Percentiles rank a stretch among this genome's conserved stretches.
phyloP scores from a whole-genome alignment of 2,888 invertebrate species.

The Nemoura dubitans region DNA sequence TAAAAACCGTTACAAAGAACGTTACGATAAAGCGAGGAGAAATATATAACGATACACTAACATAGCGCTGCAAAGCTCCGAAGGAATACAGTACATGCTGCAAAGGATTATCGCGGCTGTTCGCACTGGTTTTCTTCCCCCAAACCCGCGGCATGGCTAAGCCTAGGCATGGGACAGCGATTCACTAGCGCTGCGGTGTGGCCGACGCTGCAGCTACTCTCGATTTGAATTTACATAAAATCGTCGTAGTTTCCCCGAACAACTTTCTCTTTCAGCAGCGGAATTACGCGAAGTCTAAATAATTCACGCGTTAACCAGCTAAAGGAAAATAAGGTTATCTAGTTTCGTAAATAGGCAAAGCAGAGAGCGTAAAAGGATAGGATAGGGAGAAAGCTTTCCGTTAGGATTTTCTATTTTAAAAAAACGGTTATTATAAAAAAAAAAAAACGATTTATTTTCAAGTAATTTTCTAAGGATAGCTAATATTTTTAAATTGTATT shows the following conservation, averaged over 20 bases:
- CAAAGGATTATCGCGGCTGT: neutral
- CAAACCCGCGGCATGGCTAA: neutral
- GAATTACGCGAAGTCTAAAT: neutral
- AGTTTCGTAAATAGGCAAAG: neutral
- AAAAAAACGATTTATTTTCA: too few species aligned
- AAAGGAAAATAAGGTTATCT: neutral
- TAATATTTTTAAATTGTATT: too few species aligned
- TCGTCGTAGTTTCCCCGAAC: neutral
- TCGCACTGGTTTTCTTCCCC: neutral
- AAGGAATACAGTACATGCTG: neutral
- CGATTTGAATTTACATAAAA: neutral
- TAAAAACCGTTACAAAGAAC: neutral
- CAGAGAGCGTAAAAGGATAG: neutral
- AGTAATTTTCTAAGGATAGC: too few species aligned
- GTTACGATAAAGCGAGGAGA: neutral
- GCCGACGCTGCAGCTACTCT: neutral
- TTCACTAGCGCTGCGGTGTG: neutral
- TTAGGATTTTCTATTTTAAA: too few species aligned
- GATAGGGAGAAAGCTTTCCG: too few species aligned
- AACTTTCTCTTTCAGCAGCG: neutral
- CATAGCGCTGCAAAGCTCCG: neutral
- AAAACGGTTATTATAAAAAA: too few species aligned
- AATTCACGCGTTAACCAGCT: neutral
- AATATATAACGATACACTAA: neutral
- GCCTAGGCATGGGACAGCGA: neutral